These are phyloP conservation scores for Rhynchonycteris naso DNA, from an alignment of 2,797 vertebrate species.

Conservation along the genomic window DNA sequence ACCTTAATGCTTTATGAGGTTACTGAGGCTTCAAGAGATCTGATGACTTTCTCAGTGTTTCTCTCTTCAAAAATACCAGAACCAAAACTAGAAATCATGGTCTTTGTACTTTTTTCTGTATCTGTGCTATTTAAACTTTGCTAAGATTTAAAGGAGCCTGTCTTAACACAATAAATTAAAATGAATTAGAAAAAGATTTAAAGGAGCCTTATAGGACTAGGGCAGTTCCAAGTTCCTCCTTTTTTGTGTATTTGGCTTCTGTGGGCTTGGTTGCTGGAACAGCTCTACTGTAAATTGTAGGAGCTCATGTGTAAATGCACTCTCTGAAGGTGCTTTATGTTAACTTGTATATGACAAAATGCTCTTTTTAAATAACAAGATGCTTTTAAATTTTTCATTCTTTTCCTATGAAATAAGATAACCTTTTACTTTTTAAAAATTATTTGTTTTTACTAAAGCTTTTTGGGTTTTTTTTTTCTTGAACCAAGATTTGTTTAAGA, in stretches of 20 bases:
- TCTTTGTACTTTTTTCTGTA: not conserved
- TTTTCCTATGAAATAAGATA: slow-evolving; percentile 19
- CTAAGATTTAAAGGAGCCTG: slow-evolving; percentile 14
- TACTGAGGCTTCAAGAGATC: not conserved
- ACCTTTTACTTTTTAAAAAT: not conserved
- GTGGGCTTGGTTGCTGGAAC: not conserved
- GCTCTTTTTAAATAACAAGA: not conserved
- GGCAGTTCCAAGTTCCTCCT: not conserved
- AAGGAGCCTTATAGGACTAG: not conserved
- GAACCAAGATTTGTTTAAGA: slow-evolving; percentile 21
- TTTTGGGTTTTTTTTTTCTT: slow-evolving; percentile 21
- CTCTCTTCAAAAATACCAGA: slow-evolving; percentile 45
- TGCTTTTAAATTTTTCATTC: slow-evolving; percentile 37
- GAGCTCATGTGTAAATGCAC: not conserved
- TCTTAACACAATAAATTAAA: no score
- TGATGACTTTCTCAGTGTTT: slow-evolving; percentile 25
- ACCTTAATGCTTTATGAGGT: not conserved
- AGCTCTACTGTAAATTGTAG: not conserved
- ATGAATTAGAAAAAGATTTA: not conserved
- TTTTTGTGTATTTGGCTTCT: slow-evolving; percentile 5
- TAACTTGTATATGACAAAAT: not conserved
- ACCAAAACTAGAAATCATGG: slow-evolving; percentile 27
- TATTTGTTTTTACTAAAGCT: slow-evolving; percentile 1
- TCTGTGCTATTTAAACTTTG: not conserved
- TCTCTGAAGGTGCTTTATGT: not conserved